Evolutionary conservation across 2,888 invertebrate genomes (phyloP).

Genomic region (Athripsodes cinereus): DNA sequence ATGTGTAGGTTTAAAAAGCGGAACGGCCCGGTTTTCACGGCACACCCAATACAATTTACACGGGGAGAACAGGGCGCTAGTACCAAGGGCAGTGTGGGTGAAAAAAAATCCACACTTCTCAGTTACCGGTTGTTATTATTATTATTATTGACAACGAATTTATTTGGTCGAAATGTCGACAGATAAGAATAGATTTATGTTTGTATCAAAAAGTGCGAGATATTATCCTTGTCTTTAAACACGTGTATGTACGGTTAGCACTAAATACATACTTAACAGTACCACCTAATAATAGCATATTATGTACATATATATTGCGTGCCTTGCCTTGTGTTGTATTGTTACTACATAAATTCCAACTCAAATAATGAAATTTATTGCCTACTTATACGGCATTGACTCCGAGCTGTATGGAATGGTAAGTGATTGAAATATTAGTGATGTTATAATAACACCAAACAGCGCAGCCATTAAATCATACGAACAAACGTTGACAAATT

Average conservation of each 20-base stretch:
- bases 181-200: conserved; percentile 14
- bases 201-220: conserved; percentile 3
- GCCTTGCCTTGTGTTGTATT: too few relatives aligned
- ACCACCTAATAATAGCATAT: too few relatives aligned
- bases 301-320: too few relatives aligned
- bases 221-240: neutral
- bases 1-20: conserved; percentile 17
- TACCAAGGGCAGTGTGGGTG: conserved; percentile 10
- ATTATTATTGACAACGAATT: conserved; percentile 19
- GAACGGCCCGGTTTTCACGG: conserved; percentile 13
- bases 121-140: conserved; percentile 14
- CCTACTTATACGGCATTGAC: too few relatives aligned
- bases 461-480: too few relatives aligned
- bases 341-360: too few relatives aligned
- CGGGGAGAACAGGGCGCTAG: conserved; percentile 8
- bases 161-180: conserved; percentile 10
- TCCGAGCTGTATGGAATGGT: too few relatives aligned
- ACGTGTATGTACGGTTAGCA: neutral
- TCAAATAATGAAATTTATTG: too few relatives aligned
- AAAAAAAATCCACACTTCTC: conserved; percentile 5
- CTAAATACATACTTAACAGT: too few relatives aligned
- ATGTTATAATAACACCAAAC: too few relatives aligned
- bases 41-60: conserved; percentile 14
- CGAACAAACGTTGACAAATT: too few relatives aligned
- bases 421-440: too few relatives aligned